A percentile compares a stretch with the other conserved stretches of the same genome.
Evolutionary conservation across 2,113 vertebrate genomes (phyloP).

Genomic region (Lepisosteus oculatus): DNA sequence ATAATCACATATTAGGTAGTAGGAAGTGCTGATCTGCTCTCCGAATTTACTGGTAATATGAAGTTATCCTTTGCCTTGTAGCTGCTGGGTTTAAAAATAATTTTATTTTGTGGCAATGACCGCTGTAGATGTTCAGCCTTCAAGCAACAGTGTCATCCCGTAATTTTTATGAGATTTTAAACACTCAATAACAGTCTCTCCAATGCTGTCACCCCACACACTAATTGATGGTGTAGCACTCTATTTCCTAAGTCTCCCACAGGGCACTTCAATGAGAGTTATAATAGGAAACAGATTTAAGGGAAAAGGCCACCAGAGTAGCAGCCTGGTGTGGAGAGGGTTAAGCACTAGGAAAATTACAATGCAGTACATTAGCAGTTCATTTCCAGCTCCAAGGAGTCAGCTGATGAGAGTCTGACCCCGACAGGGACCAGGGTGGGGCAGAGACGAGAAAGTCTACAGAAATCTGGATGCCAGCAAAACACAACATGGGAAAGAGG

Average conservation of each 20-base stretch:
- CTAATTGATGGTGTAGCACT: slow-evolving; percentile 5
- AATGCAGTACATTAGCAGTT: slow-evolving; percentile 5
- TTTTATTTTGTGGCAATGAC: no score
- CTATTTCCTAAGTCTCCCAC: slow-evolving; percentile 18
- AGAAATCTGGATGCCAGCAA: slow-evolving; percentile 31
- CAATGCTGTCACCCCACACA: background rate
- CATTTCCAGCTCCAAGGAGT: slow-evolving; percentile 23
- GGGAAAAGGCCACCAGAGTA: slow-evolving; percentile 31
- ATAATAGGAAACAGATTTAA: slow-evolving; percentile 4
- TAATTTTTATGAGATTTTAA: slow-evolving; percentile 13
- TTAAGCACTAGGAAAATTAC: slow-evolving; percentile 17
- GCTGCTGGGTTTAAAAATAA: background rate
- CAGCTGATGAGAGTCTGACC: slow-evolving; percentile 41
- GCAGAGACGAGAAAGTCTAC: slow-evolving; percentile 22
- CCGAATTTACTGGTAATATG: background rate
- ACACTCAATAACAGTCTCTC: background rate
- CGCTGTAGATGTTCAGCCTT: background rate
- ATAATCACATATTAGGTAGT: slow-evolving; percentile 1
- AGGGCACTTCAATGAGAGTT: background rate
- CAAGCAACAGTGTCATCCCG: background rate
- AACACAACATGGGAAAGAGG: slow-evolving; percentile 29
- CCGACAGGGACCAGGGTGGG: slow-evolving; percentile 26
- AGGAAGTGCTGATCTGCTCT: background rate
- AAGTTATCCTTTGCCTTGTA: background rate
- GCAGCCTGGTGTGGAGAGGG: slow-evolving; percentile 4